A percentile compares a stretch with the other conserved stretches of the same genome.
These are phyloP conservation scores for Gymnodraco acuticeps DNA, from an alignment of 2,797 vertebrate genomes.

Conservation along the genomic window DNA sequence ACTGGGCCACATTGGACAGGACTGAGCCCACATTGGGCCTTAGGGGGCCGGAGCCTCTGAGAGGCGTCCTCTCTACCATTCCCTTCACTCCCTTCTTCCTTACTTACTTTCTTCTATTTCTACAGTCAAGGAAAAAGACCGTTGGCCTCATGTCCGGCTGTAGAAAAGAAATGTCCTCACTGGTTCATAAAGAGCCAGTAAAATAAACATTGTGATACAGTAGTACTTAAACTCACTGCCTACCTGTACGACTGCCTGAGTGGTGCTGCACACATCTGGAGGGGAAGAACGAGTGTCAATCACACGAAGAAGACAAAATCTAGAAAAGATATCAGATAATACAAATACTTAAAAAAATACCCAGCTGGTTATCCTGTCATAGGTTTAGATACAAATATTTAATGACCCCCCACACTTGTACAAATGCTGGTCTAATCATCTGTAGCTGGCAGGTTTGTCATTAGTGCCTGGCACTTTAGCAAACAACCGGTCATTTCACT, in stretches of 20 bases:
- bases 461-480: slow-evolving; percentile 30
- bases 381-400: slow-evolving; percentile 20
- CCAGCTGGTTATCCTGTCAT: slow-evolving; percentile 6
- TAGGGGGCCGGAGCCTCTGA: slow-evolving; percentile 35
- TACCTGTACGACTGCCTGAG: slow-evolving; percentile 68
- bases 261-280: slow-evolving; percentile 65
- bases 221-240: slow-evolving; percentile 69
- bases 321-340: slow-evolving; percentile 1
- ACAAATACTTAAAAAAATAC: slow-evolving; percentile 16
- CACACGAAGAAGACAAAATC: slow-evolving; percentile 35
- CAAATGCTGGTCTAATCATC: slow-evolving; percentile 8
- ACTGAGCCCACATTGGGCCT: slow-evolving; percentile 84
- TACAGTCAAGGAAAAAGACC: slow-evolving; percentile 46
- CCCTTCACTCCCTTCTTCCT: slow-evolving; percentile 62
- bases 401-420: slow-evolving; percentile 24
- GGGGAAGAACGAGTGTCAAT: slow-evolving; percentile 64
- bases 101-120: slow-evolving; percentile 56
- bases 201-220: slow-evolving; percentile 47
- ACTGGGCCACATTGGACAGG: slow-evolving; percentile 69
- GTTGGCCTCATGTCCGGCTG: slow-evolving; percentile 46
- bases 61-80: slow-evolving; percentile 38
- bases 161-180: slow-evolving; percentile 29
- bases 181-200: slow-evolving; percentile 41
- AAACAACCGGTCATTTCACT: slow-evolving; percentile 13
- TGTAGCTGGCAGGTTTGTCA: slow-evolving; percentile 31